Conservation (phyloP, 2,113 vertebrate species). For the Calonectris borealis region DNA sequence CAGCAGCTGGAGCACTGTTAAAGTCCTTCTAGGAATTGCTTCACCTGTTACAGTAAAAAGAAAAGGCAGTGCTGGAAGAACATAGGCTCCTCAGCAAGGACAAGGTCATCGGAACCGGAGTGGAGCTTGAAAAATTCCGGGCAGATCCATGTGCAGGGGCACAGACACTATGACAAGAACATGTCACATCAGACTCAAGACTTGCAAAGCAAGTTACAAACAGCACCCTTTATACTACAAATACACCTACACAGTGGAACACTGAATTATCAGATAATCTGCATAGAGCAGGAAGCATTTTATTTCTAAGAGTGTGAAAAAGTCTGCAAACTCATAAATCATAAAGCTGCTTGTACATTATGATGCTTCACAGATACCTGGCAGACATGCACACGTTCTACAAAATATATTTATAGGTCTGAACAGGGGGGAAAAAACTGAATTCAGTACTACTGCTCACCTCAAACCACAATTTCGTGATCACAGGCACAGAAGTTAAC, state of each 20-base stretch:
- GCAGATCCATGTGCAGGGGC: background rate
- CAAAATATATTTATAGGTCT: background rate
- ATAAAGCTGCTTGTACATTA: background rate
- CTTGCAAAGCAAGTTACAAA: background rate
- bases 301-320: background rate
- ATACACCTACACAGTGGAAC: background rate
- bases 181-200: background rate
- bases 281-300: background rate
- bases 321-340: background rate
- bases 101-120: background rate
- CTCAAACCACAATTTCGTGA: background rate
- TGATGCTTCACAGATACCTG: background rate
- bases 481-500: background rate
- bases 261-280: background rate
- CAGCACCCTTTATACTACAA: background rate
- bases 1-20: constrained; percentile 25
- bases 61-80: background rate
- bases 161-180: background rate
- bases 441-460: background rate
- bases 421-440: background rate
- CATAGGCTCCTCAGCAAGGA: background rate
- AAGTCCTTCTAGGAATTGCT: constrained; percentile 51
- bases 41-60: constrained; percentile 24
- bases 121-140: background rate
- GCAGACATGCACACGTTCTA: background rate